A percentile compares a stretch with the other conserved stretches of the same genome.
phyloP scores from a whole-genome alignment of 2,797 vertebrate genomes.

The Eidolon dupreanum region DNA sequence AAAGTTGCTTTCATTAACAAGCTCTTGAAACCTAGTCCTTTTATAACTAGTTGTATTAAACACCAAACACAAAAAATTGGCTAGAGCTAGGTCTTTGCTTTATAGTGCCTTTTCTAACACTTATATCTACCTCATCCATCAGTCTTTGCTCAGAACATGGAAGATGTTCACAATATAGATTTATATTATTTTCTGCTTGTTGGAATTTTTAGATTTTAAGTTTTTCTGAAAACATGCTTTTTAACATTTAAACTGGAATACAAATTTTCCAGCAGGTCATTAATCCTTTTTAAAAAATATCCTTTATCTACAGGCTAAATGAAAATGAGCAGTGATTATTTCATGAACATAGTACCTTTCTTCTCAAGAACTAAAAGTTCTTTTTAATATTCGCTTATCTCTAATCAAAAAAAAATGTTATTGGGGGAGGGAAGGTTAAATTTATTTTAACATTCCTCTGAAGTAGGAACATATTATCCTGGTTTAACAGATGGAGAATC shows the following conservation, averaged over 20 bases:
- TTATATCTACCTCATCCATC: background rate
- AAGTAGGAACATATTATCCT: slow-evolving; percentile 52
- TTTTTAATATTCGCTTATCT: slow-evolving; percentile 54
- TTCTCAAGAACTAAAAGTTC: slow-evolving; percentile 56
- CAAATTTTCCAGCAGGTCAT: slow-evolving; percentile 24
- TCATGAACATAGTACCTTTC: slow-evolving; percentile 33
- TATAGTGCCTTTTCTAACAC: background rate
- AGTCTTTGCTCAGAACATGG: background rate
- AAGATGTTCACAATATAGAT: background rate
- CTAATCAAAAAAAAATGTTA: slow-evolving; percentile 59
- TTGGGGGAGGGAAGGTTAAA: background rate
- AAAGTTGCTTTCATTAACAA: slow-evolving; percentile 27
- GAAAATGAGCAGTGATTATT: slow-evolving; percentile 36
- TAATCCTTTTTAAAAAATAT: slow-evolving; percentile 47
- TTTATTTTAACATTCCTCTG: slow-evolving; percentile 49
- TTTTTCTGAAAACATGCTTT: slow-evolving; percentile 24
- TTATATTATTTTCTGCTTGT: background rate
- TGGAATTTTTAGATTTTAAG: slow-evolving; percentile 20
- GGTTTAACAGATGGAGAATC: slow-evolving; percentile 50
- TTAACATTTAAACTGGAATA: slow-evolving; percentile 56
- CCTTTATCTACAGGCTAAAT: background rate
- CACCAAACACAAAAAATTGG: background rate
- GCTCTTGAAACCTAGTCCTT: background rate
- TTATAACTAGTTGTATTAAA: slow-evolving; percentile 1
- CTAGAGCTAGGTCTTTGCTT: background rate